These are phyloP conservation scores for Rugalucina vietnamica DNA, from an alignment of 2,888 invertebrate genomes.

Conservation along the genomic window DNA sequence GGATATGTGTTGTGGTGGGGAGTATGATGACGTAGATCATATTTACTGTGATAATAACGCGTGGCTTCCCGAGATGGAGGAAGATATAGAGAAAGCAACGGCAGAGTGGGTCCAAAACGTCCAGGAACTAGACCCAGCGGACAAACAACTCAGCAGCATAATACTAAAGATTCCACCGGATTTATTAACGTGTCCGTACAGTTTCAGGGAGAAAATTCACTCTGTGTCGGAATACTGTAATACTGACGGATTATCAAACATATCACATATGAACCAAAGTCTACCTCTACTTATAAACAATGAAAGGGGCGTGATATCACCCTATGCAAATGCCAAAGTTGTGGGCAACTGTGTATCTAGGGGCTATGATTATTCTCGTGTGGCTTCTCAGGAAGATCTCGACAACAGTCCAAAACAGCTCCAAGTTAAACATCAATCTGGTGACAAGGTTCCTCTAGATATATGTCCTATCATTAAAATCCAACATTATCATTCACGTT, in stretches of 20 bases:
- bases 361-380: conserved; percentile 25
- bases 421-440: conserved; percentile 42
- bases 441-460: conserved; percentile 55
- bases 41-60: neutral
- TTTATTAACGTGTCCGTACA: conserved; percentile 52
- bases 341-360: neutral
- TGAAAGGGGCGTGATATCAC: conserved; percentile 28
- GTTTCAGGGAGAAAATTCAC: conserved; percentile 55
- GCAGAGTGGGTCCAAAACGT: conserved; percentile 72
- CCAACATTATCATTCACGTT: conserved; percentile 61
- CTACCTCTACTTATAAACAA: conserved; percentile 54
- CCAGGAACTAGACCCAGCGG: conserved; percentile 55
- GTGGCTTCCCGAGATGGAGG: conserved; percentile 53
- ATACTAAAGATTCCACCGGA: conserved; percentile 60
- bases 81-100: conserved; percentile 56
- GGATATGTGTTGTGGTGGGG: neutral
- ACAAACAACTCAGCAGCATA: conserved; percentile 56
- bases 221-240: conserved; percentile 58
- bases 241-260: conserved; percentile 39
- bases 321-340: conserved; percentile 40
- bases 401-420: conserved; percentile 37
- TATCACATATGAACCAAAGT: conserved; percentile 57
- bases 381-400: conserved; percentile 45
- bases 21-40: neutral
- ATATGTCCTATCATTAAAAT: conserved; percentile 62